Evolutionary conservation across 2,888 invertebrate genomes (phyloP).

Genomic region (Harpalus rubripes): DNA sequence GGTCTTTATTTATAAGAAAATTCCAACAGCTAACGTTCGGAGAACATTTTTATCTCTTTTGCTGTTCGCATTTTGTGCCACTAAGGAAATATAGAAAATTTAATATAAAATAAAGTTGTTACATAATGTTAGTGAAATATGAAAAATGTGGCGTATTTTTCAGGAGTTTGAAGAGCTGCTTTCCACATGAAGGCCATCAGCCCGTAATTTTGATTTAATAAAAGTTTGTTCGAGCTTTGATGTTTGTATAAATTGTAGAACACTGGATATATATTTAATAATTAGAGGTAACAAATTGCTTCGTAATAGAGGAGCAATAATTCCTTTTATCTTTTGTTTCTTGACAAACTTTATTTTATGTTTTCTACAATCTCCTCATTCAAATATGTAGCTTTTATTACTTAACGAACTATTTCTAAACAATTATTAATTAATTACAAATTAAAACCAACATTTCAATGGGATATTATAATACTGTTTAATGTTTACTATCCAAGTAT

Average conservation of each 20-base stretch:
- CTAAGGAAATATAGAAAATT: background rate
- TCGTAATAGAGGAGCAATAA: background rate
- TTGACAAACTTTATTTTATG: no score
- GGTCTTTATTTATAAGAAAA: no score
- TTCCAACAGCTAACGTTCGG: background rate
- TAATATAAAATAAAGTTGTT: constrained; percentile 7
- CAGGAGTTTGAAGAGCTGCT: background rate
- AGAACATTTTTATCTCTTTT: background rate
- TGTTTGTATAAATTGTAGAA: background rate
- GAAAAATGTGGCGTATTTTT: constrained; percentile 2
- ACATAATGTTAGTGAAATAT: background rate
- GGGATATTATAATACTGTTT: no score
- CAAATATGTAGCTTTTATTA: no score
- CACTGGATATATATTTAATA: constrained; percentile 3
- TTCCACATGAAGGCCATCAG: background rate
- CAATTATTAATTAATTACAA: no score
- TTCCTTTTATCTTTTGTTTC: no score
- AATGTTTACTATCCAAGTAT: no score
- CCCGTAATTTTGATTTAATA: constrained; percentile 1
- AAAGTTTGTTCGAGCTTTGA: constrained; percentile 2
- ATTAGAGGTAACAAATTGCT: background rate
- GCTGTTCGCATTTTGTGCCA: background rate
- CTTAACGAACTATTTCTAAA: no score
- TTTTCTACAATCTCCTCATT: no score
- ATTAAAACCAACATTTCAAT: no score